Base-by-base conservation (phyloP, 2,888 invertebrate genomes). In the Sclerodermus sp. region DNA sequence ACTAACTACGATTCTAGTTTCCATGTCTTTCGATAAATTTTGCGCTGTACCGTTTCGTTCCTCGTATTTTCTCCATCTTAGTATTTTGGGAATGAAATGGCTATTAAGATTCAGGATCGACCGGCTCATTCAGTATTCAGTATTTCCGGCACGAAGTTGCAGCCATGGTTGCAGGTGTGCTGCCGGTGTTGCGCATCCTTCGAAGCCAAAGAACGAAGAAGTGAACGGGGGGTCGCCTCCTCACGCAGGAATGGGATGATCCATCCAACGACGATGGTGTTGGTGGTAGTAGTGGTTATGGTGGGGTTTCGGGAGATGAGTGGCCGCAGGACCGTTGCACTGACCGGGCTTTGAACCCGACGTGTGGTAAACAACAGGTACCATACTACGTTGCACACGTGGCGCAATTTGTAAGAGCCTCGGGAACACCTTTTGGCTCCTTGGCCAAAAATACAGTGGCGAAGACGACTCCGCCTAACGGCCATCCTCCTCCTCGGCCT, bases 281-380 rank as follows among this genome's bases (percentile, higher is more conserved):
- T 10, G 16, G 14, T 10, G 38, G 38, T 4, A 16, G 5, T 3
- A 38, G 17, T 3, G 38, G 38, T 3, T 14, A 15, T 2, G 32
- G 31, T 13, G 13, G 38, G 12, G 56, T 40, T 10, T 31, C 13
- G 40, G 31, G 31, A 36, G 41, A 34, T 29, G 37, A 41, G 41
- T 12, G 34, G 57, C 55, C 53, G 53, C 54, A 57, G 63, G 67
- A 67, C 70, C 73, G 73, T 70, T 73, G 71, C 66, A 69, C 68
- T 73, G 71, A 73, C 71, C 76, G 76, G 76, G 70, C 76, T 76
- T 76, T 76, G 76, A 76, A 74, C 76, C 71, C 72, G 60, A 60
- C 67, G 52, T 62, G 70, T 71, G 68, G 76, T 76, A 76, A 76
- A 76, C 76, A 76, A 72, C 75, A 75, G 73, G 76, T 76, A n/a